phyloP scores from a whole-genome alignment of 2,888 invertebrate species.

The Patella depressa region DNA sequence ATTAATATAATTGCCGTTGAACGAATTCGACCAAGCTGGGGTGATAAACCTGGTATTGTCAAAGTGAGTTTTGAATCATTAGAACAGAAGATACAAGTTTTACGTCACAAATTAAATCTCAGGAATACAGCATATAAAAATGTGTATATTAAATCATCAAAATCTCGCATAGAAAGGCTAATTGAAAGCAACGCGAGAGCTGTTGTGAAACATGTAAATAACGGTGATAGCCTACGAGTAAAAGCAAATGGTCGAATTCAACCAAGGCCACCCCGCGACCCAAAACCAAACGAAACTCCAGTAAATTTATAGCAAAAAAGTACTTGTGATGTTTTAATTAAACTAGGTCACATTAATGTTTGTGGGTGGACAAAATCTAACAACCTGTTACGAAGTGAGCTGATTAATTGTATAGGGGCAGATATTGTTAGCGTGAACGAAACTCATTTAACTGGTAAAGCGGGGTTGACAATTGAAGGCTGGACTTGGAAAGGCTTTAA shows the following conservation, averaged over 20 bases:
- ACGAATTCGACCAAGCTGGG: too few relatives aligned
- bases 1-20: too few relatives aligned
- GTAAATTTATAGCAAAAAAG: too few relatives aligned
- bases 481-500: constrained; percentile 17
- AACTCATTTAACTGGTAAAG: constrained; percentile 14
- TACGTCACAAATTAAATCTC: background rate
- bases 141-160: constrained; percentile 13
- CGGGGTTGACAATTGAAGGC: background rate
- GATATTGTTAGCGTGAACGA: constrained; percentile 18
- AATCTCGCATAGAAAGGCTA: background rate
- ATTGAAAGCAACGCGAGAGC: background rate
- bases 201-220: background rate
- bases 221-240: background rate
- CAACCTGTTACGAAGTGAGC: constrained; percentile 1
- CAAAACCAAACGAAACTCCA: too few relatives aligned
- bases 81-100: constrained; percentile 4
- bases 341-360: constrained; percentile 17
- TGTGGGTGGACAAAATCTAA: constrained; percentile 23
- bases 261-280: too few relatives aligned
- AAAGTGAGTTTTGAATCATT: background rate
- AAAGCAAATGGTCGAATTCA: too few relatives aligned
- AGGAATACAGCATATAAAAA: background rate
- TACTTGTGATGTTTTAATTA: background rate
- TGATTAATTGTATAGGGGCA: constrained; percentile 5
- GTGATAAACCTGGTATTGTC: constrained; percentile 3